Base-by-base conservation (phyloP, 2,113 vertebrate genomes). In the Urocynchramus pylzowi region DNA sequence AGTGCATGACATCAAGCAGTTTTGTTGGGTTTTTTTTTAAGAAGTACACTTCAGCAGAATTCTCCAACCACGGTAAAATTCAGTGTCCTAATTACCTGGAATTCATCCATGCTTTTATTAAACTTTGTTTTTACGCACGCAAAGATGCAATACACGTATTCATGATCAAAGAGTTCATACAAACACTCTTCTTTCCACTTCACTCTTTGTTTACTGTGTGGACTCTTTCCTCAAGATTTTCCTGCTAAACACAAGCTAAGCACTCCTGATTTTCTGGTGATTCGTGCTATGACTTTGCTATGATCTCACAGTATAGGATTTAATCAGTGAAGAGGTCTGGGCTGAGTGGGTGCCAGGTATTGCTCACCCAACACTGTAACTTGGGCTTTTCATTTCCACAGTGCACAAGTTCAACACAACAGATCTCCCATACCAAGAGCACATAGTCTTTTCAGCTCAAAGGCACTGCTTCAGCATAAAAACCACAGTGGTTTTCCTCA, bases 71-170 rank as follows among this genome's bases (percentile, higher is more conserved):
- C 2, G 2, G 31, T 53, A 83, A 88, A 93, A 84, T 56, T 83
- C 35, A 47, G 56, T 37, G 28, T 73, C 49, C 21, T 77, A 67
- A 30, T 64, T 79, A 71, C 23, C 37, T 30, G 14, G 44, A 85
- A 71, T 78, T 75, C 18, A 74, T 52, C 44, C 7, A 2, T 74
- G 39, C 19, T 65, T 83, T 90, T 84, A 53, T 56, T 81, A 77
- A 74, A 80, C 35, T 78, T 44, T 65, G 39, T 1, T 60, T 94
- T 85, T 75, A 64, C 3, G 3, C 21, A 83, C 23, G 54, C 16
- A 37, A 22, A 56, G 4, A 59, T 1, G 9, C 16, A 60, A 84
- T 11, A 37, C 1, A 0, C 1, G 1, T 47, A 52, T 64, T 54
- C 0, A 0, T 10, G 47, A 86, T 37, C 73, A 54, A 77, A 54